phyloP scores from a whole-genome alignment of 2,113 vertebrate genomes.

The Rostratula benghalensis region DNA sequence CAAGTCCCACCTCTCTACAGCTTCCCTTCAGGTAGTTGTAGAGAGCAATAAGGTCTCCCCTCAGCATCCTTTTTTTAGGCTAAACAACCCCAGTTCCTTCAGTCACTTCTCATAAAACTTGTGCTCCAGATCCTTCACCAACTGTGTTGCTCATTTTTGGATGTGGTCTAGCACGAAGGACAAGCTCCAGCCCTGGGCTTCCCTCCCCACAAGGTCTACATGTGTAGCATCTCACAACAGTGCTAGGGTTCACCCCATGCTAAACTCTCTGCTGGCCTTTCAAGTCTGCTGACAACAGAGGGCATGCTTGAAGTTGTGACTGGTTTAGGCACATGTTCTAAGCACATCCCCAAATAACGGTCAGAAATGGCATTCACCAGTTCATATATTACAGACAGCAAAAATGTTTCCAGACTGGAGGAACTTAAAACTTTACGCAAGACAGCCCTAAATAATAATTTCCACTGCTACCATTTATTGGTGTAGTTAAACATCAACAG shows the following conservation, averaged over 20 bases:
- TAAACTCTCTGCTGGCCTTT: not conserved
- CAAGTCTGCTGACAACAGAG: not conserved
- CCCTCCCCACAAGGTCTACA: rapidly evolving
- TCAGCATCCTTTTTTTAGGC: not conserved
- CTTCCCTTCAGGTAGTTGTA: not conserved
- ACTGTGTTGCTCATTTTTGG: not conserved
- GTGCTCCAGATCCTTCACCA: not conserved
- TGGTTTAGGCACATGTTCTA: not conserved
- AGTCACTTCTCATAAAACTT: not conserved
- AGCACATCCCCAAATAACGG: not conserved
- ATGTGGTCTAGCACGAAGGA: rapidly evolving
- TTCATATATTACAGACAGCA: not conserved
- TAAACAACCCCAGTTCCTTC: not conserved
- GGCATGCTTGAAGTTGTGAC: not conserved
- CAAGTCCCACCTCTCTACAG: rapidly evolving
- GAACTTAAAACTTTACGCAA: not conserved
- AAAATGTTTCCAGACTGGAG: not conserved
- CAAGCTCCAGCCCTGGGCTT: not conserved
- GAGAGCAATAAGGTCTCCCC: rapidly evolving
- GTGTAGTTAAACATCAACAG: not conserved
- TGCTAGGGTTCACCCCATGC: rapidly evolving
- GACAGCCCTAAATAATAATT: not conserved
- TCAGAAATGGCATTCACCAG: not conserved
- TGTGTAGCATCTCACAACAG: not conserved
- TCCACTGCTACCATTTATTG: not conserved